Base-by-base conservation (phyloP, 2,113 vertebrate species). In the Mesembrinibis cayennensis region DNA sequence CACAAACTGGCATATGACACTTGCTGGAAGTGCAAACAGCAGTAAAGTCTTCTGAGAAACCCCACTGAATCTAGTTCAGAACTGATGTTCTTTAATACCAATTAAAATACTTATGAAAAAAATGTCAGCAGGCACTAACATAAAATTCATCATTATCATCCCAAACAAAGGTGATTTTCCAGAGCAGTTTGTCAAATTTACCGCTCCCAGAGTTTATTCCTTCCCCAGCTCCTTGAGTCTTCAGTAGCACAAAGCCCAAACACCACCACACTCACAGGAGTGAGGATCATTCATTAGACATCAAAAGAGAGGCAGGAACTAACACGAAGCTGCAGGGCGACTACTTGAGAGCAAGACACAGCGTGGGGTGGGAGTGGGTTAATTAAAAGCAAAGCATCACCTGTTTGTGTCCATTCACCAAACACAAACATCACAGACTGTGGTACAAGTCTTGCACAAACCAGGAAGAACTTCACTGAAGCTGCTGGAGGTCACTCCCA, bases 351-450 rank as follows among this genome's bases (percentile, higher is more conserved):
- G 55, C 15, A n/a, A 25, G 34, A 45, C 42, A 52, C 22, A 58
- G 53, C 23, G 50, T 38, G 42, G 53, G 30, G 29, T 49, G 29
- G 19, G 45, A 76, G 11, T 3, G 42, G 47, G 44, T 77, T 93
- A 73, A 93, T 34, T 84, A 78, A 84, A 91, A 88, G 29, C 42
- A 62, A 84, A 72, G 23, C 53, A 76, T 78, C 47, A 14, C 32
- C 50, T 55, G 34, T 62, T 63, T 58, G 66, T 83, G 66, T 78
- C 63, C 45, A 49, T 84, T 82, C 61, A 65, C 29, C 0, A 10
- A 71, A 78, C 40, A 50, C 47, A 82, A 93, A 72, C 62, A 69
- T 26, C 50, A 58, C n/a, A 88, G 56, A 14, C 20, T 4, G 5
- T 21, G 55, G 16, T 20, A 16, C 5, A 71, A 62, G 52, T 22